Percentiles rank a stretch among this genome's conserved stretches.
phyloP scores from a whole-genome alignment of 2,113 vertebrate genomes.

The Brienomyrus longianalis region DNA sequence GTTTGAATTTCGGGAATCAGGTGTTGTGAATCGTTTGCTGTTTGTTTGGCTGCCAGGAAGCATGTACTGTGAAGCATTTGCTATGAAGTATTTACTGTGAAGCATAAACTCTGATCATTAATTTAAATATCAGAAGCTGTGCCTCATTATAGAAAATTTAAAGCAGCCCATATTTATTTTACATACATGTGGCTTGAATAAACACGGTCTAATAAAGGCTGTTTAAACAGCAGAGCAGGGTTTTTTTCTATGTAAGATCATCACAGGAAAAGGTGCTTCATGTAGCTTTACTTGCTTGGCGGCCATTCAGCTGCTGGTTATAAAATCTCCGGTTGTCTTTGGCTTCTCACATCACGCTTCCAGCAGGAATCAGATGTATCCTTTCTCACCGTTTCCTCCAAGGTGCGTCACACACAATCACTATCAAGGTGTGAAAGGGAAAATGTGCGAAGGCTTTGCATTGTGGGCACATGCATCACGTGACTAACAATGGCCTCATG shows the following conservation, averaged over 20 bases:
- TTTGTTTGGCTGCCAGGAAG: not conserved
- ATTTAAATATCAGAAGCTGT: not conserved
- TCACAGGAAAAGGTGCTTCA: not conserved
- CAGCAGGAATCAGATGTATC: not conserved
- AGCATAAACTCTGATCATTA: not conserved
- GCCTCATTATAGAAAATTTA: not conserved
- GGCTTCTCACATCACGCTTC: not conserved
- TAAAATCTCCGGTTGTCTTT: not conserved
- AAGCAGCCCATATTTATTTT: not conserved
- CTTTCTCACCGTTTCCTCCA: not conserved
- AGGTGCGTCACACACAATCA: not conserved
- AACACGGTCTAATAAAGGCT: not conserved
- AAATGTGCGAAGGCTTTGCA: not conserved
- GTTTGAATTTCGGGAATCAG: not conserved
- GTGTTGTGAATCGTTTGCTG: not conserved
- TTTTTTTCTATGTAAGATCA: not conserved
- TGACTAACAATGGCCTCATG: not conserved
- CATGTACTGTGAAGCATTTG: not conserved
- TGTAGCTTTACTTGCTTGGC: not conserved
- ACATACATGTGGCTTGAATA: not conserved
- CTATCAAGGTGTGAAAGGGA: not conserved
- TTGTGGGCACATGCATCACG: not conserved
- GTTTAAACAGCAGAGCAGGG: not conserved
- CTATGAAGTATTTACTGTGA: not conserved
- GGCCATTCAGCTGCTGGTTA: not conserved